Percentiles rank a stretch among this genome's conserved stretches.
Conservation (phyloP, 1,140 invertebrate genomes). For the Plodia interpunctella region DNA sequence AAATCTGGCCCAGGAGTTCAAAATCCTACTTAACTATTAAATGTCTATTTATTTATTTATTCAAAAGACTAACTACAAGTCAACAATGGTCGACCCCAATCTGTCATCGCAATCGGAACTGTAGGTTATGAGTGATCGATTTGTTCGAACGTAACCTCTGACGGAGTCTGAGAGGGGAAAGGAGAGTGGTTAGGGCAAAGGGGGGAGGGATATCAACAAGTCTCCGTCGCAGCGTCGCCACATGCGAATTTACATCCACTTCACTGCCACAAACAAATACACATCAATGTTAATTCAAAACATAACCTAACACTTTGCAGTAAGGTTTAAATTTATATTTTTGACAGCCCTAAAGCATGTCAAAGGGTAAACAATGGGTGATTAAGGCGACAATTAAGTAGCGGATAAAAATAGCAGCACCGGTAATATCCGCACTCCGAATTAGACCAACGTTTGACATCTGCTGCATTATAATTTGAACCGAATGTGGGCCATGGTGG, state of each 20-base stretch:
- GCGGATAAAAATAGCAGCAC: not conserved
- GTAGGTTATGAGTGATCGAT: conserved; percentile 11
- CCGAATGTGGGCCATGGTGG: not conserved
- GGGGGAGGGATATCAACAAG: conserved; percentile 15
- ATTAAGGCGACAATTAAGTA: not conserved
- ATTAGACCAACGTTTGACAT: not conserved
- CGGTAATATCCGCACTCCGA: not conserved
- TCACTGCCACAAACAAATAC: not conserved
- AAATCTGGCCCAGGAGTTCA: too few relatives aligned
- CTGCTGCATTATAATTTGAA: not conserved
- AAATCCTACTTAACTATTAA: too few relatives aligned
- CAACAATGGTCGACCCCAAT: not conserved
- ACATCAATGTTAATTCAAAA: not conserved
- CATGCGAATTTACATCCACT: conserved; percentile 5
- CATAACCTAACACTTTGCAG: not conserved
- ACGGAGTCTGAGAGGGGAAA: not conserved
- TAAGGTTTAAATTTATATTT: not conserved
- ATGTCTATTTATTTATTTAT: too few relatives aligned
- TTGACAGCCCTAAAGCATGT: not conserved
- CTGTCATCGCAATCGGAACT: conserved; percentile 3
- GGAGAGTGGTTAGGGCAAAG: not conserved
- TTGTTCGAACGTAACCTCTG: conserved; percentile 3
- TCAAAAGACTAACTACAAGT: too few relatives aligned
- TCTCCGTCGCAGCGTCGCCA: conserved; percentile 14
- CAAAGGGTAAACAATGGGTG: not conserved